phyloP scores from a whole-genome alignment of 2,797 vertebrate genomes.

The Pteronotus mesoamericanus region DNA sequence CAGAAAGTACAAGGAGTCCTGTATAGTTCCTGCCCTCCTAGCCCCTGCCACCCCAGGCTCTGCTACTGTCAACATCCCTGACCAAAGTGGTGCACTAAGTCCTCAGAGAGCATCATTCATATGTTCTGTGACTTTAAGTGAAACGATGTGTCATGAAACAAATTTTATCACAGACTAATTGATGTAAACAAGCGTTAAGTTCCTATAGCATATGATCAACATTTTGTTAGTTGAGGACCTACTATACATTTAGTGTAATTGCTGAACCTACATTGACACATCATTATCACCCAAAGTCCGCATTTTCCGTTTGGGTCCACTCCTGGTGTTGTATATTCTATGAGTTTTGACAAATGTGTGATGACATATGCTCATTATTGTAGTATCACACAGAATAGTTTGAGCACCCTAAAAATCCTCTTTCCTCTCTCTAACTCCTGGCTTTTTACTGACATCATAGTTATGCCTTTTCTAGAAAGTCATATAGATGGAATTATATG shows the following conservation, averaged over 20 bases:
- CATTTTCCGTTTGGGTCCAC: background rate
- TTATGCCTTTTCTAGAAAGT: background rate
- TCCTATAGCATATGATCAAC: background rate
- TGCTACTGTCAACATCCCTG: background rate
- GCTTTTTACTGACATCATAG: background rate
- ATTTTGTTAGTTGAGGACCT: background rate
- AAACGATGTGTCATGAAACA: background rate
- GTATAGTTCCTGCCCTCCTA: background rate
- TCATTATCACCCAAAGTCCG: background rate
- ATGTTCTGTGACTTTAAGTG: background rate
- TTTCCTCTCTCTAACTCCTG: background rate
- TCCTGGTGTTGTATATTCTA: background rate
- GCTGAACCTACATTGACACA: background rate
- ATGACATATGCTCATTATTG: background rate
- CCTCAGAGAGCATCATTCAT: background rate
- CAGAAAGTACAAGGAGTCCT: background rate
- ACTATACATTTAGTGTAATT: background rate
- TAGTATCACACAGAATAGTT: background rate
- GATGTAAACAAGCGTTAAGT: background rate
- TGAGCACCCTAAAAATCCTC: background rate
- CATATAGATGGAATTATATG: background rate
- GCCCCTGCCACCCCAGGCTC: background rate
- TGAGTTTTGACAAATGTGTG: background rate
- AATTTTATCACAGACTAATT: background rate
- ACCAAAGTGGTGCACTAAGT: background rate